Base-by-base conservation (phyloP, 2,113 vertebrate genomes). In the Motacilla alba region DNA sequence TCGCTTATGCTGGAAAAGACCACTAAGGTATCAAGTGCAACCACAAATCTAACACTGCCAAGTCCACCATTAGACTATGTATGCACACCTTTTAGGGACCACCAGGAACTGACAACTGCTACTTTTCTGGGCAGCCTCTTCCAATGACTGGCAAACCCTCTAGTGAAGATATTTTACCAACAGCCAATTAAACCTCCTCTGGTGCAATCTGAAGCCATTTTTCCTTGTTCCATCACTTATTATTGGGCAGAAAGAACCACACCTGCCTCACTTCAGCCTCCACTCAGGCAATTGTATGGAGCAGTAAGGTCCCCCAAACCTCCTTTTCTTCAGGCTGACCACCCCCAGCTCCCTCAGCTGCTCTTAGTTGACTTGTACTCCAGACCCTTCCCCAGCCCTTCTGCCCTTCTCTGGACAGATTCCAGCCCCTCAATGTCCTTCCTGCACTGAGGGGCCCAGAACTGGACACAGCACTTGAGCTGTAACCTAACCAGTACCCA, bases 291-390 rank as follows among this genome's bases (percentile, higher is more conserved):
- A 9, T 3, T 10, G 10, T 43, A 53, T 17, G 67, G 8, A 67
- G 8, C 5, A 5, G 24, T 16, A 74, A 53, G 22, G 12, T 15
- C 6, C 3, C 4, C 15, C 1, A 2, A 53, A 4, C 3, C 30
- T 74, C 37, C 11, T 63, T n/a, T 68, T 4, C 63, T 70, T 44
- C 28, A 70, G 15, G 4, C 9, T 70, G 14, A 76, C 41, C 26
- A 50, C 1, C 5, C 14, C 3, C 16, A 39, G 35, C 9, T 62
- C 27, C 41, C 62, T 37, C 49, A 50, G 37, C 13, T 11, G 5
- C 28, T 39, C 23, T 18, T 31, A 27, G 2, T 15, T 11, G 3
- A 52, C 28, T 16, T 46, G 33, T 30, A 6, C 37, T 46, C 37
- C 10, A 70, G 33, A 35, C 17, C 13, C 10, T 31, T 33, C 4